Evolutionary conservation across 2,888 invertebrate species (phyloP).

Genomic region (Caenorhabditis panamensis): DNA sequence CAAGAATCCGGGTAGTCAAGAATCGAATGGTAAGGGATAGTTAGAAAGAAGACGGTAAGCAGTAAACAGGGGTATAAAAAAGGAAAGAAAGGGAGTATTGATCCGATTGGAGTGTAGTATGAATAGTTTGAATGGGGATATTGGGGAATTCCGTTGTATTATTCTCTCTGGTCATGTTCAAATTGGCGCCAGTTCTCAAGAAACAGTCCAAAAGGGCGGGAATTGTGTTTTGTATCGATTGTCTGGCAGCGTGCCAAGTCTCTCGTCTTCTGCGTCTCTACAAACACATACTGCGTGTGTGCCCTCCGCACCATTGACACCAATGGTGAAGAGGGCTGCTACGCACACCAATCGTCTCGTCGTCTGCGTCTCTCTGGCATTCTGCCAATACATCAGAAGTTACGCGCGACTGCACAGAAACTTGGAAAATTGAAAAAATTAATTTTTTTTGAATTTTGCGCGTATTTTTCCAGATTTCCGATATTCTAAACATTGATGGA

Average conservation of each 20-base stretch:
- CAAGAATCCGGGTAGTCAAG: too few species aligned
- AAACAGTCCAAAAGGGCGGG: slow-evolving; percentile 50
- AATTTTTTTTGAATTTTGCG: background rate
- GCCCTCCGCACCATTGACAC: slow-evolving; percentile 19
- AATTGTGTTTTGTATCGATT: slow-evolving; percentile 56
- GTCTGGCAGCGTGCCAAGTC: slow-evolving; percentile 56
- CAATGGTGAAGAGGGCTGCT: slow-evolving; percentile 26
- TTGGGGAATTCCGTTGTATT: background rate
- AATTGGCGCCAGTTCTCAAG: slow-evolving; percentile 39
- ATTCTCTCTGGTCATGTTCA: slow-evolving; percentile 17
- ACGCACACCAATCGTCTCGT: slow-evolving; percentile 6
- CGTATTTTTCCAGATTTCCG: background rate
- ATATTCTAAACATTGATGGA: too few species aligned
- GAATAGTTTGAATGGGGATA: background rate
- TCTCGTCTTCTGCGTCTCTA: slow-evolving; percentile 53
- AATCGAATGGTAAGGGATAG: too few species aligned
- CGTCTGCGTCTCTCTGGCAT: slow-evolving; percentile 45
- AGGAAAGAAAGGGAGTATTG: too few species aligned
- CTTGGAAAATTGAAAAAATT: background rate
- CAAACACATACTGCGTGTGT: slow-evolving; percentile 21
- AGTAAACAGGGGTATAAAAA: too few species aligned
- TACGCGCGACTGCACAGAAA: slow-evolving; percentile 31
- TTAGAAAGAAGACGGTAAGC: too few species aligned
- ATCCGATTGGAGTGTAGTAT: too few species aligned
- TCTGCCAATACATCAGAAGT: slow-evolving; percentile 26